Conservation (phyloP, 2,888 invertebrate genomes). For the Orthosia cruda region DNA sequence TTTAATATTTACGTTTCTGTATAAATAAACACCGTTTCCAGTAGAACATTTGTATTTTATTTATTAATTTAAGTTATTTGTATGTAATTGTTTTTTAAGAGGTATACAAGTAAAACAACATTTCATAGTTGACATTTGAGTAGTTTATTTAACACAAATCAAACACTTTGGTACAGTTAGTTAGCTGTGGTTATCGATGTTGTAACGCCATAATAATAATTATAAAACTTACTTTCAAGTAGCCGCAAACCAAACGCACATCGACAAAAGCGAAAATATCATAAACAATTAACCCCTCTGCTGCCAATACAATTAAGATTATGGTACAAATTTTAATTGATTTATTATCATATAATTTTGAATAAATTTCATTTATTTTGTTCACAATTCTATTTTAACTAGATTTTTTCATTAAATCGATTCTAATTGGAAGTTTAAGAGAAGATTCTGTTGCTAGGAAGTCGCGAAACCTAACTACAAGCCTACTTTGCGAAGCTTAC, state of each 20-base stretch:
- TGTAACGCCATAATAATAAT: slow-evolving; percentile 79
- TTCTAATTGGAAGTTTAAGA: slow-evolving; percentile 89
- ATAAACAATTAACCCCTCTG: slow-evolving; percentile 74
- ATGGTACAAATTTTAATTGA: slow-evolving; percentile 69
- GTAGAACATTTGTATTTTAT: slow-evolving; percentile 74
- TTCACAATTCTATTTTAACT: slow-evolving; percentile 82
- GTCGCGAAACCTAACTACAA: slow-evolving; percentile 90
- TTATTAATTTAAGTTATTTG: slow-evolving; percentile 36
- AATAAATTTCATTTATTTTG: slow-evolving; percentile 79
- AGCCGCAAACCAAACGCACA: slow-evolving; percentile 86
- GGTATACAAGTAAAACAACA: slow-evolving; percentile 80
- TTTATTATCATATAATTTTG: slow-evolving; percentile 68
- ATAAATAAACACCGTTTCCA: slow-evolving; percentile 82
- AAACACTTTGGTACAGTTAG: slow-evolving; percentile 92
- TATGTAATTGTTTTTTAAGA: slow-evolving; percentile 29
- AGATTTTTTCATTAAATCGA: slow-evolving; percentile 78
- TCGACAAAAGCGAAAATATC: slow-evolving; percentile 82
- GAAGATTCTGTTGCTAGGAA: slow-evolving; percentile 90
- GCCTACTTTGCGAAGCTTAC: slow-evolving; percentile 89
- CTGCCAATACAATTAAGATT: slow-evolving; percentile 66
- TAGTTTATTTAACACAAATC: slow-evolving; percentile 92
- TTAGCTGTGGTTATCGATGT: slow-evolving; percentile 88
- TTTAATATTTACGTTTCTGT: slow-evolving; percentile 77
- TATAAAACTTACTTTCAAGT: slow-evolving; percentile 78
- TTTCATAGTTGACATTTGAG: slow-evolving; percentile 88